phyloP scores from a whole-genome alignment of 1,140 invertebrate species.

The Hyles vespertilio region DNA sequence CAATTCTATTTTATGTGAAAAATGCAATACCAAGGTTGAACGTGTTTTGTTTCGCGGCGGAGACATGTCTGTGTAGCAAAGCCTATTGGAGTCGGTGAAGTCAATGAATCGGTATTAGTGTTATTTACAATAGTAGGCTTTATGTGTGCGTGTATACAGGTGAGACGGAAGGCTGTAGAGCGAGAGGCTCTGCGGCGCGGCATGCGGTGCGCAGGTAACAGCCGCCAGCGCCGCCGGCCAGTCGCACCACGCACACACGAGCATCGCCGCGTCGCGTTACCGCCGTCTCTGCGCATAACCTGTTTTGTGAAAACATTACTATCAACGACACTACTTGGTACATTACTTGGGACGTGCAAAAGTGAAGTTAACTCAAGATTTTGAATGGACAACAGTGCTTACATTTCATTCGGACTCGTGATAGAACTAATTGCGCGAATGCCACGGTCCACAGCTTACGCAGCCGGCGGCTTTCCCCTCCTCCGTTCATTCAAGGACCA shows the following conservation, averaged over 20 bases:
- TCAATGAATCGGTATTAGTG: slow-evolving; percentile 10
- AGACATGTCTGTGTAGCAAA: slow-evolving; percentile 7
- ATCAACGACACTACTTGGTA: slow-evolving; percentile 21
- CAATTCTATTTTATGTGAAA: no score
- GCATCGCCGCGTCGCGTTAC: slow-evolving; percentile 39
- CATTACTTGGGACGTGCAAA: slow-evolving; percentile 3
- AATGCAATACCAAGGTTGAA: no score
- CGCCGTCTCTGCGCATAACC: slow-evolving; percentile 28
- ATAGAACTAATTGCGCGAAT: slow-evolving; percentile 61
- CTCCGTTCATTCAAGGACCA: slow-evolving; percentile 68
- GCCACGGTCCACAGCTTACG: slow-evolving; percentile 66
- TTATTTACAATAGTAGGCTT: slow-evolving; percentile 7
- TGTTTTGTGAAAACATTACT: slow-evolving; percentile 40
- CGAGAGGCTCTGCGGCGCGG: slow-evolving; percentile 27
- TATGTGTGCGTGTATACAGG: slow-evolving; percentile 37
- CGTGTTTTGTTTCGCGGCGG: no score
- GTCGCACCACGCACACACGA: slow-evolving; percentile 41
- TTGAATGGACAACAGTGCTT: no score
- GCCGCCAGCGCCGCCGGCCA: slow-evolving; percentile 33
- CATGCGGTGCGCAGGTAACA: slow-evolving; percentile 17
- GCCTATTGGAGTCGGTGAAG: slow-evolving; percentile 2
- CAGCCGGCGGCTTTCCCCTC: slow-evolving; percentile 67
- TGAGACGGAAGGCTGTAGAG: slow-evolving; percentile 48
- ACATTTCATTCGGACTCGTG: slow-evolving; percentile 11
- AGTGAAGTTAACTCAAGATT: no score